Evolutionary conservation across 2,888 invertebrate species (phyloP).

Genomic region (Lasioglossum morio): DNA sequence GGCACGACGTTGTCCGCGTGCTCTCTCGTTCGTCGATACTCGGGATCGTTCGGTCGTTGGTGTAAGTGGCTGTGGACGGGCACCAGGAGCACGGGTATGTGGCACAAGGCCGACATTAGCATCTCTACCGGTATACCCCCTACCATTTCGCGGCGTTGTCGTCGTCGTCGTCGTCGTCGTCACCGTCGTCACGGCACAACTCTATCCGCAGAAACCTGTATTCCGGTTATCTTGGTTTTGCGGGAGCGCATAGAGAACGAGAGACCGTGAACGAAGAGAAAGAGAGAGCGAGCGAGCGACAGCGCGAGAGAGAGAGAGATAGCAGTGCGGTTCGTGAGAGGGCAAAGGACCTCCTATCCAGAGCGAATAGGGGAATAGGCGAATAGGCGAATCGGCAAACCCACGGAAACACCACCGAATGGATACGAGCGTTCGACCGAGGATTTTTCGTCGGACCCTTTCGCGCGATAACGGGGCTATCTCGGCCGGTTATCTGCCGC

Average conservation of each 20-base stretch:
- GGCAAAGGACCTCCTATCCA: constrained; percentile 67
- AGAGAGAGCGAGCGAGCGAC: not conserved
- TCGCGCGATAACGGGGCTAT: constrained; percentile 53
- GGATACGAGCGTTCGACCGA: constrained; percentile 46
- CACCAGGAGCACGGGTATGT: constrained; percentile 81
- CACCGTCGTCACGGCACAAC: constrained; percentile 76
- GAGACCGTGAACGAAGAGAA: not conserved
- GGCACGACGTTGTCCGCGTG: constrained; percentile 26
- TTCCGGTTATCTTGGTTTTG: constrained; percentile 81
- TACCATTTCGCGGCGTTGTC: constrained; percentile 76
- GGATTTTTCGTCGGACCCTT: constrained; percentile 46
- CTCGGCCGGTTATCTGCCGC: constrained; percentile 40
- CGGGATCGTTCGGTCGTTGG: constrained; percentile 31
- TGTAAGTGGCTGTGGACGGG: constrained; percentile 68
- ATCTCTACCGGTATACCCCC: constrained; percentile 84
- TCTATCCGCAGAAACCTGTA: constrained; percentile 82
- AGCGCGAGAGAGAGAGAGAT: not conserved
- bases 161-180: constrained; percentile 53
- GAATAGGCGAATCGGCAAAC: constrained; percentile 48
- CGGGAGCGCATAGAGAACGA: constrained; percentile 62
- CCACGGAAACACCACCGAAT: constrained; percentile 58
- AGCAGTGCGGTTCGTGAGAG: constrained; percentile 54
- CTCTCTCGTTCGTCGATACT: constrained; percentile 55
- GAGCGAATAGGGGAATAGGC: constrained; percentile 25
- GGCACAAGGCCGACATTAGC: constrained; percentile 85